These are phyloP conservation scores for Holothuria scabra DNA, from an alignment of 53 echinoderm and acorn worm species.

Conservation along the genomic window DNA sequence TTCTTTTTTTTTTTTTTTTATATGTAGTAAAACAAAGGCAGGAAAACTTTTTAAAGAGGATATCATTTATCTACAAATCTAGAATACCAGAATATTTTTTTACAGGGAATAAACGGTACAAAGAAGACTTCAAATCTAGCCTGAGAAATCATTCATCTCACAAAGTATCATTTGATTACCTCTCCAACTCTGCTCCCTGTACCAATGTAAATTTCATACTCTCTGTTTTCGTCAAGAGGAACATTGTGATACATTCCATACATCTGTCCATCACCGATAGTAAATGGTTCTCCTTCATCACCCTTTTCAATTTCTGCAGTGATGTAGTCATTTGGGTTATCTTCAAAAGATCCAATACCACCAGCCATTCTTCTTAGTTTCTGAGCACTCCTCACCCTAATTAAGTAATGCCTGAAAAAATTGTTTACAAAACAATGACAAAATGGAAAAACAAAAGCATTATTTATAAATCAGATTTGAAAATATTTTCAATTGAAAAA, in stretches of 20 bases:
- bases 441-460: too few species aligned
- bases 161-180: neutral
- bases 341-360: neutral
- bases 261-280: slow-evolving; percentile 48
- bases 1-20: too few species aligned
- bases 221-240: slow-evolving; percentile 16
- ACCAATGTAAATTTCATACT: slow-evolving; percentile 34
- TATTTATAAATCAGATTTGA: too few species aligned
- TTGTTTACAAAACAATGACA: too few species aligned
- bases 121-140: too few species aligned
- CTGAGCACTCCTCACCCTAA: neutral
- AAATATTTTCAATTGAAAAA: too few species aligned
- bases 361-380: neutral
- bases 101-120: too few species aligned
- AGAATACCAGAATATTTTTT: too few species aligned
- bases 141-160: too few species aligned
- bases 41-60: too few species aligned
- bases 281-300: slow-evolving; percentile 19
- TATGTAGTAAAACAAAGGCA: too few species aligned
- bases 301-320: slow-evolving; percentile 33
- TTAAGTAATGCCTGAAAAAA: neutral
- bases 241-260: slow-evolving; percentile 38
- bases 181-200: slow-evolving; percentile 31
- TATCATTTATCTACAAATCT: too few species aligned
- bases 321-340: slow-evolving; percentile 18